Base-by-base conservation (phyloP, 2,888 invertebrate species). In the Volucella inflata region DNA sequence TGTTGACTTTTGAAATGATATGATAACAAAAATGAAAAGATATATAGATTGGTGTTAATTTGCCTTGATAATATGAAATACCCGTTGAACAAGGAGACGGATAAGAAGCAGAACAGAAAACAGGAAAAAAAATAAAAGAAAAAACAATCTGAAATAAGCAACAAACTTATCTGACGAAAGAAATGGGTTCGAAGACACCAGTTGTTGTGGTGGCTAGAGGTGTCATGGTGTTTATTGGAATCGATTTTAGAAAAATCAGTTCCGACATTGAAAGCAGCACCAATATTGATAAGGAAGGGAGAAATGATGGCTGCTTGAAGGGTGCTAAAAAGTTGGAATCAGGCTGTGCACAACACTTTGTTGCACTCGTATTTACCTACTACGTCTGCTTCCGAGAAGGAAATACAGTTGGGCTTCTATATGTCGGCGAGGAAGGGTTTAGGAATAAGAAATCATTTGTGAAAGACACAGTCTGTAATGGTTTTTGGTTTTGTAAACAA, bases 221-320 rank as follows among this genome's bases (percentile, higher is more conserved):
- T 83, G 78, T 78, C 72, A 74, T 79, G 78, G 83, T 83, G 83
- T 83, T 78, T 78, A 83, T 68, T 78, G 40, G 44, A 64, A 64
- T 10, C 44, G 12, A 59, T 51, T 42, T 62, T 48, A 38, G 44
- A 53, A 36, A 62, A 62, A 17, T n/a, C 67, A 42, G 36, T 40
- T 46, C 48, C 53, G 16, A 40, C 65, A 17, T 38, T 6, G 21
- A 4, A 21, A 36, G 55, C 59, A n/a, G 21, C 14, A 14, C 48
- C 46, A 14, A 68, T 44, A 51, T 36, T 17, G 53, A 40, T 10
- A 21, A 42, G 40, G 44, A 50, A 12, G 68, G 36, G 50, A 44
- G 11, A 14, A 68, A 57, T 59, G 48, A 57, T 67, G 46, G 44
- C 62, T 68, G 44, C 55, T 68, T 62, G 57, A 78, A 68, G 72